Conservation (phyloP, 2,888 invertebrate species). For the Deroplatys truncata region DNA sequence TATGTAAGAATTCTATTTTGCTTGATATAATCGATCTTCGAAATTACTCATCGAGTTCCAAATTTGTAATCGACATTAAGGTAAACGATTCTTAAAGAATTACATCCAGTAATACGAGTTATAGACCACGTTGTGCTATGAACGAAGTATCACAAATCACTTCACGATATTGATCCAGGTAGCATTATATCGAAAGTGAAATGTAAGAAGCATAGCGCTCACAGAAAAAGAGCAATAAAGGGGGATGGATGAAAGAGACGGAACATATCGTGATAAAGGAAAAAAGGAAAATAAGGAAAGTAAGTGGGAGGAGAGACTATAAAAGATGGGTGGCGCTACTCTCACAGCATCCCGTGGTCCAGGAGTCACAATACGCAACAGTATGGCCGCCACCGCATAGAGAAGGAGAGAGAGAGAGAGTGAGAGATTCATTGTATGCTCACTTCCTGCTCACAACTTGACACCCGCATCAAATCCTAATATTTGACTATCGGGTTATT, state of each 20-base stretch:
- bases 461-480: background rate
- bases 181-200: background rate
- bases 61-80: too few species aligned
- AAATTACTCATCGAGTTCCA: too few species aligned
- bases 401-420: background rate
- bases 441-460: background rate
- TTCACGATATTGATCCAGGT: background rate
- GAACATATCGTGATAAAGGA: background rate
- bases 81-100: too few species aligned
- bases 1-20: too few species aligned
- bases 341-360: conserved; percentile 8
- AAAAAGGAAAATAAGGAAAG: background rate
- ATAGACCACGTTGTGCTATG: background rate
- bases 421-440: background rate
- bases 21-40: too few species aligned
- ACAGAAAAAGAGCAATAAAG: background rate
- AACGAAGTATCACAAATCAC: background rate
- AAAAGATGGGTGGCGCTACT: background rate
- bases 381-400: conserved; percentile 15
- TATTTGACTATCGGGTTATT: too few species aligned
- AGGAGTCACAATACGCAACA: conserved; percentile 1
- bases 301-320: background rate
- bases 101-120: too few species aligned
- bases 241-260: background rate
- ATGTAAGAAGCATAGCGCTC: background rate